Conservation (phyloP, 2,113 vertebrate genomes). For the Platanista minor region DNA sequence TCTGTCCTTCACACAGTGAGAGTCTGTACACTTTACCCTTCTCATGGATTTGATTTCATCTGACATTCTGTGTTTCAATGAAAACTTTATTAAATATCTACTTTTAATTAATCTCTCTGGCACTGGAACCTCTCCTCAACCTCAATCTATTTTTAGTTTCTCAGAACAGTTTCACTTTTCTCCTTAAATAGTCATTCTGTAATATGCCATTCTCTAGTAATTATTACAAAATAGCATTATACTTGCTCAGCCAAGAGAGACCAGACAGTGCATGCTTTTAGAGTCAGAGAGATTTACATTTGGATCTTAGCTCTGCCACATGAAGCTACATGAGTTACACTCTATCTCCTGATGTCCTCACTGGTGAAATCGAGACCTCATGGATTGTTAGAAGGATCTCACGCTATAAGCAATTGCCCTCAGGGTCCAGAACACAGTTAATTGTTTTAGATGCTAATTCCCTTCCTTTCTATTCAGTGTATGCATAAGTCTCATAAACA, state of each 20-base stretch:
- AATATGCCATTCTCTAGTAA: not conserved
- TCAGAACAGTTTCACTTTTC: not conserved
- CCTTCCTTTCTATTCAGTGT: not conserved
- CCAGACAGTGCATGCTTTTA: not conserved
- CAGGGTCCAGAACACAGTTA: not conserved
- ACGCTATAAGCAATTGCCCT: not conserved
- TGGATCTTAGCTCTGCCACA: not conserved
- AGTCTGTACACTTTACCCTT: constrained; percentile 12
- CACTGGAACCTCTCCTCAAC: not conserved
- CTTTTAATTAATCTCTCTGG: constrained; percentile 59
- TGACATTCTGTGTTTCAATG: constrained; percentile 41
- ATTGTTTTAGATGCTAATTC: not conserved
- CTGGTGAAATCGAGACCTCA: not conserved
- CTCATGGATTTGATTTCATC: constrained; percentile 57
- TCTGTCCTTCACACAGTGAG: constrained; percentile 50
- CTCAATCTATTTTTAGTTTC: constrained; percentile 1
- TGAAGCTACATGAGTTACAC: not conserved
- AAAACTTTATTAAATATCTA: constrained; percentile 67
- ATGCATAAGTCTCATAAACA: not conserved
- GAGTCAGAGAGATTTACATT: not conserved
- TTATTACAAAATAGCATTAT: not conserved
- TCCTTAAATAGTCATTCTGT: constrained; percentile 38
- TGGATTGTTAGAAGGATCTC: not conserved
- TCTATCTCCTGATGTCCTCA: not conserved
- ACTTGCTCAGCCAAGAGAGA: not conserved